A percentile compares a stretch with the other conserved stretches of the same genome.
Evolutionary conservation across 2,113 vertebrate species (phyloP).

Genomic region (Chaetodon auriga): DNA sequence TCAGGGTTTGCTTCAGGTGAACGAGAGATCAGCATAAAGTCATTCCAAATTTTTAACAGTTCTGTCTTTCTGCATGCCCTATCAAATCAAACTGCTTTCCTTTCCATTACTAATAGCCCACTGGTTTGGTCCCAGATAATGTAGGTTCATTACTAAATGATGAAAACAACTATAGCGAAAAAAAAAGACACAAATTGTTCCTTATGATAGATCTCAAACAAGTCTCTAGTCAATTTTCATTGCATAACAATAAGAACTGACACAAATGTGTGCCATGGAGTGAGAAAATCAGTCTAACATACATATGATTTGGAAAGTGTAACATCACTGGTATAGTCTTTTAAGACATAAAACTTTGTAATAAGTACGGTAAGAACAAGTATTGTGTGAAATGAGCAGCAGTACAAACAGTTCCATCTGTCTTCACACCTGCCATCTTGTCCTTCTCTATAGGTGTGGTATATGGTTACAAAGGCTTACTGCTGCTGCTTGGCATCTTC

Average conservation of each 20-base stretch:
- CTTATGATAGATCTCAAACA: neutral
- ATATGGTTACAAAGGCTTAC: constrained; percentile 92
- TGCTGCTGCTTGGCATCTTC: constrained; percentile 93
- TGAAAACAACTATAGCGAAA: neutral
- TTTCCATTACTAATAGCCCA: neutral
- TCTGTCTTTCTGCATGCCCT: neutral
- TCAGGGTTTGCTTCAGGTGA: neutral
- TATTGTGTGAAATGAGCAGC: neutral
- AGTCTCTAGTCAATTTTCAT: neutral
- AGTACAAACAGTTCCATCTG: neutral
- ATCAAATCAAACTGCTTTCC: neutral
- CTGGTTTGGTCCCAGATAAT: neutral
- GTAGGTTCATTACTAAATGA: neutral
- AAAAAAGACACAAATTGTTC: neutral
- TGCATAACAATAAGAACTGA: neutral
- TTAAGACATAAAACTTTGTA: too few species aligned
- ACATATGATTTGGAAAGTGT: neutral
- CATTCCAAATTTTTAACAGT: neutral
- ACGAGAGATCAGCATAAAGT: neutral
- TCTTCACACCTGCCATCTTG: neutral
- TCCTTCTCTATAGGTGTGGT: constrained; percentile 86
- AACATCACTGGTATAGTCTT: neutral
- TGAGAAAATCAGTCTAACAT: neutral
- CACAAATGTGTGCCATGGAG: neutral
- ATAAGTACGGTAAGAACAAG: neutral